Evolutionary conservation across 1,140 invertebrate species (phyloP).

Genomic region (Orchesella cincta): DNA sequence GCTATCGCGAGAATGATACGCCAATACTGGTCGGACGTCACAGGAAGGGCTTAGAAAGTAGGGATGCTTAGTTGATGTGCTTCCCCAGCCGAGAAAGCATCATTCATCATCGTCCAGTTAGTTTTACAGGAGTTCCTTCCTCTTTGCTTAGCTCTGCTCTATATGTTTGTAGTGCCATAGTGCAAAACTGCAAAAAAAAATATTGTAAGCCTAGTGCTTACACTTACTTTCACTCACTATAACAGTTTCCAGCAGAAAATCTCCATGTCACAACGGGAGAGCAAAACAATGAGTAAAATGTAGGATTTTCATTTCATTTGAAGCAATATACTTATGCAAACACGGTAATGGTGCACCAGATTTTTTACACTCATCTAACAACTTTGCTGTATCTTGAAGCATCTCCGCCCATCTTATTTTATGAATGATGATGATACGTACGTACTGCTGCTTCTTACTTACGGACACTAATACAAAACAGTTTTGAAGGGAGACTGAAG

Average conservation of each 20-base stretch:
- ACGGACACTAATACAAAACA: no score
- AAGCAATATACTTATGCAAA: not conserved
- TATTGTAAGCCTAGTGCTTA: no score
- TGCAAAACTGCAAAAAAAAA: no score
- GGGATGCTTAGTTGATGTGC: not conserved
- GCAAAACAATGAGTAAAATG: constrained; percentile 12
- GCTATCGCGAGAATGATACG: not conserved
- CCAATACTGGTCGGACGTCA: not conserved
- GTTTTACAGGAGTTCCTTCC: not conserved
- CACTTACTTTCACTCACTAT: no score
- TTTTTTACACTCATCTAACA: not conserved
- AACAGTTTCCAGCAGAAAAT: not conserved
- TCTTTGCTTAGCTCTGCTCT: no score
- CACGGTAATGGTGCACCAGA: not conserved
- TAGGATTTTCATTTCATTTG: constrained; percentile 13
- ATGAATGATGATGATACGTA: not conserved
- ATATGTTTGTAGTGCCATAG: no score
- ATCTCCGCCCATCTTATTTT: constrained; percentile 1
- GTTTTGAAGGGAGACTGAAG: not conserved
- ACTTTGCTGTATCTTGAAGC: not conserved
- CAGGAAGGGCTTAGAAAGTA: constrained; percentile 21
- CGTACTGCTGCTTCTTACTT: no score
- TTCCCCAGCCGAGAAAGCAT: constrained; percentile 4
- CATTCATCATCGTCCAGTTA: constrained; percentile 21
- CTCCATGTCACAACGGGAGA: constrained; percentile 4